Base-by-base conservation (phyloP, 1,140 invertebrate genomes). In the Lanistes nyassanus region DNA sequence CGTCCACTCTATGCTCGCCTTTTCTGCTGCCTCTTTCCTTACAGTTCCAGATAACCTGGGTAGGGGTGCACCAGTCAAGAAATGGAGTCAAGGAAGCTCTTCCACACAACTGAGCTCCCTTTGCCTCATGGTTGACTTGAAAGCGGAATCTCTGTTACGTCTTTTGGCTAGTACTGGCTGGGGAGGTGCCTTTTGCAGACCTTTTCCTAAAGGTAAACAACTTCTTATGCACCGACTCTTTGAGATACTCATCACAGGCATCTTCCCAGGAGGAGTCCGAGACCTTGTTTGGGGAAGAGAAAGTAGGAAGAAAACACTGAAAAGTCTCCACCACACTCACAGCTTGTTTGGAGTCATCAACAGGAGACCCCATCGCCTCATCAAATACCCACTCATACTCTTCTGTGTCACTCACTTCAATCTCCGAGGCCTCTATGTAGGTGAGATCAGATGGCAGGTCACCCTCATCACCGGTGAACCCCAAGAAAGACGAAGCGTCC, bases 241-340 rank as follows among this genome's bases (percentile, higher is more conserved):
- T 74, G 42, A 79, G 42, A 37, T 75, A 80, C 21, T 47, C 29
- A 4, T 80, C 76, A 74, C 79, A 80, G 19, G 74, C 65, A 51
- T 80, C 76, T 23, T 47, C 74, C 79, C 79, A 80, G 0, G 79
- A 80, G 21, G 76, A 78, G 55, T 80, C 66, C 2, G 76, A 72
- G 23, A 34, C 39, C 34, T 79, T 80, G 4, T 58, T 69, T 36
- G 76, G 79, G 34, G 79, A 80, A 6, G 74, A 76, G 37, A 73
- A 69, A 23, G 34, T 64, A 5, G 75, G 71, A 23, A 76, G 58
- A 21, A 76, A 76, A 16, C 31, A 60, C 1, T 67, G 37, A 11
- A 79, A 60, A 31, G 34, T 64, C 42, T 64, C 26, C 23, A 36
- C 39, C 31, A 34, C 65, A 4, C n/a, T 16, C 29, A 19, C 62